These are phyloP conservation scores for Beris morrisii DNA, from an alignment of 2,888 invertebrate genomes.

Conservation along the genomic window DNA sequence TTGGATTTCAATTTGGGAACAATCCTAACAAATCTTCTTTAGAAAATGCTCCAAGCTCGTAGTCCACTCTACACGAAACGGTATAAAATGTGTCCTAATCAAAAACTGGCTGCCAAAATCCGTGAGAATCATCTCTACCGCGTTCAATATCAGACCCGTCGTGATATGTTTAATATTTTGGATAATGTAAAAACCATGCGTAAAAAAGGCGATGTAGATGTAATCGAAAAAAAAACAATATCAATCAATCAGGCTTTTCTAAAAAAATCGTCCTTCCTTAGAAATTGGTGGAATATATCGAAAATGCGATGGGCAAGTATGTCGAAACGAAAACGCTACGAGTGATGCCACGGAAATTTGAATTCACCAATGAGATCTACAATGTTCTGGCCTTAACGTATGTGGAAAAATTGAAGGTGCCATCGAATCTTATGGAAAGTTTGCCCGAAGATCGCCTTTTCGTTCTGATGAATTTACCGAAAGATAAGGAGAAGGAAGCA, in stretches of 20 bases:
- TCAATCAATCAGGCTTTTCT: not conserved
- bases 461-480: slow-evolving; percentile 17
- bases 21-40: not conserved
- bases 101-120: slow-evolving; percentile 42
- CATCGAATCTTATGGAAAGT: slow-evolving; percentile 12
- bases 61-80: slow-evolving; percentile 49
- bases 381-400: slow-evolving; percentile 51
- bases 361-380: slow-evolving; percentile 53
- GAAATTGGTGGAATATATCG: slow-evolving; percentile 43
- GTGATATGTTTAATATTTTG: slow-evolving; percentile 48
- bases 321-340: slow-evolving; percentile 50
- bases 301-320: slow-evolving; percentile 50
- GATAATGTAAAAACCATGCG: slow-evolving; percentile 44
- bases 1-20: not conserved
- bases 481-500: slow-evolving; percentile 32
- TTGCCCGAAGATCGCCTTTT: slow-evolving; percentile 17
- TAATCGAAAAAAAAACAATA: slow-evolving; percentile 33
- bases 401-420: slow-evolving; percentile 43
- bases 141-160: slow-evolving; percentile 49
- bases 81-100: slow-evolving; percentile 44
- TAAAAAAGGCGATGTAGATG: slow-evolving; percentile 42
- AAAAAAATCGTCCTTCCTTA: not conserved
- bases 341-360: slow-evolving; percentile 54
- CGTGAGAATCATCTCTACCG: slow-evolving; percentile 45
- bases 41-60: slow-evolving; percentile 52